These are phyloP conservation scores for Dromococcyx pavoninus DNA, from an alignment of 2,797 vertebrate genomes.

Conservation along the genomic window DNA sequence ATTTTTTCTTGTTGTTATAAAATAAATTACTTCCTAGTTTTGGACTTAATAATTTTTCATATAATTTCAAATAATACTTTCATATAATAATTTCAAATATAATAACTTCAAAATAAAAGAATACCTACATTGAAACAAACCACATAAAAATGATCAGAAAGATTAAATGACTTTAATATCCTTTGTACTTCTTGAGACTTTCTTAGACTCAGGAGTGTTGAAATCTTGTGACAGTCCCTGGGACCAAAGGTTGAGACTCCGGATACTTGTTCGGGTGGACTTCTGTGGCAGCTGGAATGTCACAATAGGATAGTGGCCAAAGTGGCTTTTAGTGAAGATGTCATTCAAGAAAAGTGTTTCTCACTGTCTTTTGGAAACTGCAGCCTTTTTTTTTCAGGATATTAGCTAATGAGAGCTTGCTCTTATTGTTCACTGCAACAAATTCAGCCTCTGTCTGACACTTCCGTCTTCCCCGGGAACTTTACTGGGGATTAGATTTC, in stretches of 20 bases:
- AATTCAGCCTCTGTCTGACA: neutral
- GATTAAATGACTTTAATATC: neutral
- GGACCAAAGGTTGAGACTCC: neutral
- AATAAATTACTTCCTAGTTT: conserved; percentile 1
- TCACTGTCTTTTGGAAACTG: neutral
- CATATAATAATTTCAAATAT: neutral
- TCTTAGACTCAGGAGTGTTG: neutral
- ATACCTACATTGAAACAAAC: neutral
- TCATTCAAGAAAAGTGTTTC: neutral
- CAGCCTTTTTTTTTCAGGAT: neutral
- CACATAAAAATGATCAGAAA: neutral
- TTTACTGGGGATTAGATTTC: neutral
- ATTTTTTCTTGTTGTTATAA: neutral
- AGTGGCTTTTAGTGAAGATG: neutral
- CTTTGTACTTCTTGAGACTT: neutral
- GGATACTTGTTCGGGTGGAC: neutral
- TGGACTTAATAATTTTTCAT: neutral
- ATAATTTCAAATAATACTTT: too few relatives aligned
- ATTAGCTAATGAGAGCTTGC: neutral
- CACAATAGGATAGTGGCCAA: neutral
- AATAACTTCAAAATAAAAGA: neutral
- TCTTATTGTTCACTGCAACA: neutral
- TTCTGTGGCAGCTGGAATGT: neutral
- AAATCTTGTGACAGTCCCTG: neutral
- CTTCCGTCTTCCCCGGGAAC: neutral